These are phyloP conservation scores for Tokudaia muenninki DNA, from an alignment of 2,797 vertebrate genomes.

Conservation along the genomic window DNA sequence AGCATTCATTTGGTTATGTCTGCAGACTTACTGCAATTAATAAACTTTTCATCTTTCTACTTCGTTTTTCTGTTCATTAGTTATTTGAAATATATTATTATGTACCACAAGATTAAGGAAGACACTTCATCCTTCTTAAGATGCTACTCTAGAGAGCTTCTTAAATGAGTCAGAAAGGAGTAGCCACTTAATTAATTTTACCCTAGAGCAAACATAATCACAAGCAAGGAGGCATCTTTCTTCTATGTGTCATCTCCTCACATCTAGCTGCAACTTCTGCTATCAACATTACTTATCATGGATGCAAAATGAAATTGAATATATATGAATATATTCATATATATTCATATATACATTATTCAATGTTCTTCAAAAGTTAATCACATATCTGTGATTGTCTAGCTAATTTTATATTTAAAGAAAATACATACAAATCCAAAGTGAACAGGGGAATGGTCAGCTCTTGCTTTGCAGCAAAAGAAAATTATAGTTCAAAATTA, in stretches of 20 bases:
- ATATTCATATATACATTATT: not conserved
- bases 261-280: not conserved
- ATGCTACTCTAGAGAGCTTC: not conserved
- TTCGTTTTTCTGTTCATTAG: not conserved
- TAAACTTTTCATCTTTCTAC: not conserved
- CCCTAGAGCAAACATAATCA: not conserved
- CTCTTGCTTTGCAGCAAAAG: not conserved
- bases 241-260: not conserved
- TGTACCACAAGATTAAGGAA: not conserved
- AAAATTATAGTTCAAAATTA: not conserved
- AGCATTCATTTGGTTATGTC: not conserved
- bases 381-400: not conserved
- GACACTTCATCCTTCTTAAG: not conserved
- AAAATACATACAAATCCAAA: not conserved
- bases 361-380: not conserved
- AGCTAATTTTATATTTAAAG: not conserved
- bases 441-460: not conserved
- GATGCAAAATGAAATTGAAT: not conserved
- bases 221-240: not conserved
- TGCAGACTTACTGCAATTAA: not conserved
- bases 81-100: constrained; percentile 26
- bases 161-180: not conserved
- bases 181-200: not conserved
- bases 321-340: not conserved
- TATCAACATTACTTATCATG: not conserved